Evolutionary conservation across 35 echinoderm and acorn worm genomes (phyloP).

Genomic region (Ptychodera flava): DNA sequence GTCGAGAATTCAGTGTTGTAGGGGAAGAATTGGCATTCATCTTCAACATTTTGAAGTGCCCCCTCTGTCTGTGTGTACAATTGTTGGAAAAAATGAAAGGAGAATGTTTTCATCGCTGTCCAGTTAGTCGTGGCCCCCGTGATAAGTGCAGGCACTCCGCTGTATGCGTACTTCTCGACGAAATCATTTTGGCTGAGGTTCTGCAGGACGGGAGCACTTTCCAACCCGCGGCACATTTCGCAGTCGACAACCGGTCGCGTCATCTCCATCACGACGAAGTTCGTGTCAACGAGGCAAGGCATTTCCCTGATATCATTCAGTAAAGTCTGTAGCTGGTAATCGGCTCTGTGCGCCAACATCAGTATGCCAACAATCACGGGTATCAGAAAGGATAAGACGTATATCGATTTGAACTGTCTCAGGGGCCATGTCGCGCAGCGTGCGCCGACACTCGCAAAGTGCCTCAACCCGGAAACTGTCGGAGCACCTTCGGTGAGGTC

Average conservation of each 20-base stretch:
- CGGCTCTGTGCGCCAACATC: not conserved
- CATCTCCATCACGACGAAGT: constrained; percentile 43
- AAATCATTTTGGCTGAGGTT: constrained; percentile 56
- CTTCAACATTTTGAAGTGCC: constrained; percentile 38
- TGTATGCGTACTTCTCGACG: constrained; percentile 71
- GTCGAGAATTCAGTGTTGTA: constrained; percentile 71
- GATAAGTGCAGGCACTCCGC: constrained; percentile 52
- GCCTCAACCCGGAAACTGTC: no score
- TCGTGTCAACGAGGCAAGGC: constrained; percentile 45
- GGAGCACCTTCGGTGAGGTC: no score
- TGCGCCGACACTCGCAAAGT: not conserved
- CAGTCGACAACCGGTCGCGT: constrained; percentile 50
- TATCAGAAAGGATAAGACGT: not conserved
- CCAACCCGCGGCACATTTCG: constrained; percentile 51
- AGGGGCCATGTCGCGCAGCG: not conserved
- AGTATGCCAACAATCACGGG: not conserved
- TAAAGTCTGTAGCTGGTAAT: not conserved
- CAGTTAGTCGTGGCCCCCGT: constrained; percentile 48
- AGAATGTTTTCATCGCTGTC: constrained; percentile 57
- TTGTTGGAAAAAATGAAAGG: constrained; percentile 61
- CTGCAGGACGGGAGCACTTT: constrained; percentile 25
- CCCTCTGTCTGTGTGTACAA: constrained; percentile 29
- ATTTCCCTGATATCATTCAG: not conserved
- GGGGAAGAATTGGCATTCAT: constrained; percentile 68
- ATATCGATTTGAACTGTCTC: not conserved